These are phyloP conservation scores for Porites lobata DNA, from an alignment of 92 coral and sea anemone species.

Conservation along the genomic window DNA sequence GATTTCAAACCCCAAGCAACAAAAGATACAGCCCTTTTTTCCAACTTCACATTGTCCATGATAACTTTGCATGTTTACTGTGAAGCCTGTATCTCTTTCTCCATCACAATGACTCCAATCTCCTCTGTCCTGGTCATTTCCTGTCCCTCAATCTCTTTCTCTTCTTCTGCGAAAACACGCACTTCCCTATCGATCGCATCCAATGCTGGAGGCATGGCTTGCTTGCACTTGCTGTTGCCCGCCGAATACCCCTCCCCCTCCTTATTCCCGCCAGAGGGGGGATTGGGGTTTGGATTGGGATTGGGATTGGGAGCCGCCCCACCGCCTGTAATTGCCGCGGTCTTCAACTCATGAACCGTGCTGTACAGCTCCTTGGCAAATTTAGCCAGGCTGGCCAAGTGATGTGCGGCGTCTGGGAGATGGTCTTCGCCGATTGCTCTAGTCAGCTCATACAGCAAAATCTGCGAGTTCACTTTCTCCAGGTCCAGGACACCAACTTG, in stretches of 20 bases:
- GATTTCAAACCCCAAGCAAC: not conserved
- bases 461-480: conserved; percentile 44
- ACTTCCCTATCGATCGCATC: not conserved
- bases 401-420: conserved; percentile 13
- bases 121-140: conserved; percentile 1
- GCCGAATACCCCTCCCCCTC: not conserved
- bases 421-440: conserved; percentile 41
- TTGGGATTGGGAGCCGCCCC: not conserved
- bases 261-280: not conserved
- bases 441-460: conserved; percentile 52
- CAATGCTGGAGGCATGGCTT: not conserved
- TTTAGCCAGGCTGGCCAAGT: conserved; percentile 27
- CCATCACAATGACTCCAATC: conserved; percentile 13
- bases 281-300: not conserved
- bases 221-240: conserved; percentile 10
- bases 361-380: conserved; percentile 52
- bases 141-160: not conserved
- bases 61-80: not conserved
- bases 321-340: conserved; percentile 2
- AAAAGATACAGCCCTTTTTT: not conserved
- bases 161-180: not conserved
- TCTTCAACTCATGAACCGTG: not conserved
- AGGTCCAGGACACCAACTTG: conserved; percentile 54
- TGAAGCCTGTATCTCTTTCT: conserved; percentile 1
- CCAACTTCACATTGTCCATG: not conserved